Conservation (phyloP, 2,797 vertebrate species). For the Neoniphon sammara region DNA sequence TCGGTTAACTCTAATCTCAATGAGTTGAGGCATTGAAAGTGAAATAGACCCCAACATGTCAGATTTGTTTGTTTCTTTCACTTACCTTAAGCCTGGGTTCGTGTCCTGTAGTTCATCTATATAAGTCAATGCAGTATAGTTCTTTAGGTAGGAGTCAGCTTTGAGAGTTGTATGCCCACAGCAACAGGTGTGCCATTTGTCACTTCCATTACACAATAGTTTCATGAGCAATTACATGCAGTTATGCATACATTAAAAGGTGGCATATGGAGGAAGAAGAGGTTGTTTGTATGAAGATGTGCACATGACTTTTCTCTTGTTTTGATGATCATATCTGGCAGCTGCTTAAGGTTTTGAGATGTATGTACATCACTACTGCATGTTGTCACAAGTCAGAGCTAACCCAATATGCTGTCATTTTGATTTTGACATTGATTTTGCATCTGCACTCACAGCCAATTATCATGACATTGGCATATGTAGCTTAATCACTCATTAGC, state of each 20-base stretch:
- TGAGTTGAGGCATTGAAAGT: background rate
- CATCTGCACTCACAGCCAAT: too few relatives aligned
- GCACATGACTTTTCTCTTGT: too few relatives aligned
- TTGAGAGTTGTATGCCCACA: slow-evolving; percentile 51
- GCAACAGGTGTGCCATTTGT: slow-evolving; percentile 69
- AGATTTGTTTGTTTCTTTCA: background rate
- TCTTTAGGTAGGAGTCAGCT: slow-evolving; percentile 2
- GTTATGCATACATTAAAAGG: slow-evolving; percentile 53
- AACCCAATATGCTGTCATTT: too few relatives aligned
- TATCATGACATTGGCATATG: too few relatives aligned
- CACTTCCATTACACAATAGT: slow-evolving; percentile 63
- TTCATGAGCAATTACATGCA: slow-evolving; percentile 76
- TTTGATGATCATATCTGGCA: too few relatives aligned
- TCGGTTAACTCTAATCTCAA: too few relatives aligned
- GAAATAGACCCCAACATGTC: background rate
- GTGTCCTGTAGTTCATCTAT: background rate
- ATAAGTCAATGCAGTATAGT: background rate
- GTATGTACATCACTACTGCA: too few relatives aligned
- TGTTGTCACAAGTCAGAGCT: too few relatives aligned
- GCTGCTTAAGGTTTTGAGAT: too few relatives aligned
- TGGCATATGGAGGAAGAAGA: slow-evolving; percentile 37
- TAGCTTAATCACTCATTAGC: too few relatives aligned
- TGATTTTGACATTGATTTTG: too few relatives aligned
- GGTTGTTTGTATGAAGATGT: slow-evolving; percentile 36
- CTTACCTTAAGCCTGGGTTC: too few relatives aligned